Base-by-base conservation (phyloP, 2,113 vertebrate genomes). In the Hypocryptadius cinnamomeus region DNA sequence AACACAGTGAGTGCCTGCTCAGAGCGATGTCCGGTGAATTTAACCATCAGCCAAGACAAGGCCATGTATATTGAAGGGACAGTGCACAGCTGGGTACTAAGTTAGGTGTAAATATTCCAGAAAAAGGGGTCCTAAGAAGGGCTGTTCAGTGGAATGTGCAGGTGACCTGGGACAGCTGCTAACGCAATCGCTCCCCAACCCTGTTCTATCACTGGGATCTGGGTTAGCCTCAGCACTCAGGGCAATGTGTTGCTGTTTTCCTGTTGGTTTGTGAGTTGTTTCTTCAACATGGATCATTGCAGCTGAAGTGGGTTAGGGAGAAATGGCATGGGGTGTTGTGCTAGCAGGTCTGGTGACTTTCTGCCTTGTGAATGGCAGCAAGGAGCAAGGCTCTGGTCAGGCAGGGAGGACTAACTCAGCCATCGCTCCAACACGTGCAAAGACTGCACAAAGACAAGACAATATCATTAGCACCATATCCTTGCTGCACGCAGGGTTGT, bases 121-220 rank as follows among this genome's bases (percentile, higher is more conserved):
- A 66, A 33, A 64, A 66, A 48, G 21, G 6, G 11, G 7, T 61
- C 20, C 64, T 66, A 10, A 17, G 20, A 57, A 59, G 18, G 33
- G 16, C 18, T 33, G 9, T 5, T 61, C 28, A 50, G 3, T 23
- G 30, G 40, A 82, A 51, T 28, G 16, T 51, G 33, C 23, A 33
- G 30, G 18, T 85, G 88, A 71, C 31, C 48, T 31, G 22, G 5
- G 9, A 23, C 16, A 79, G 48, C 47, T 44, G 40, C 42, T 72
- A 25, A 19, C 16, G 8, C 25, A 21, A 9, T 25, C 0, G 0
- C 15, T 64, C 17, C 70, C 76, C 61, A 81, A 0, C 80, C 73
- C 19, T 0, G 0, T 84, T 89, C 80, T 70, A 68, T 87, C 93
- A 64, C 60, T 2, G 0, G 28, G 27, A 93, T 84, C 56, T 74